Percentiles rank a stretch among this genome's conserved stretches.
phyloP scores from a whole-genome alignment of 2,888 invertebrate species.

The Eristalis intricaria region DNA sequence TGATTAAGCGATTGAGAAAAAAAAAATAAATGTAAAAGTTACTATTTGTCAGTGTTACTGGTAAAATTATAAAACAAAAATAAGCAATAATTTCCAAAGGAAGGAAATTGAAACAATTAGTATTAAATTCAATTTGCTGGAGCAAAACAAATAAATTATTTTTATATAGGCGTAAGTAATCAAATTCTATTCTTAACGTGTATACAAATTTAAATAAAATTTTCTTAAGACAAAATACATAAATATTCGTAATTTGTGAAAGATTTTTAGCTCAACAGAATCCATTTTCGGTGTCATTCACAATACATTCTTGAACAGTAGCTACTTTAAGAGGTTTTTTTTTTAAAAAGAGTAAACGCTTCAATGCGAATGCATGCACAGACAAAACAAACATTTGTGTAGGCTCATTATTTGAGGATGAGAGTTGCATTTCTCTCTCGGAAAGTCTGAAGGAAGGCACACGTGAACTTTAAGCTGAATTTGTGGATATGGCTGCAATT shows the following conservation, averaged over 20 bases:
- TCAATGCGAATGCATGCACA: too few species aligned
- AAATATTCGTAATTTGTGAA: background rate
- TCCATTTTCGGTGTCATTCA: background rate
- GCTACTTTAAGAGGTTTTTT: background rate
- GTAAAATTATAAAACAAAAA: conserved; percentile 6
- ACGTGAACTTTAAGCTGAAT: too few species aligned
- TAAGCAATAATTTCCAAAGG: conserved; percentile 49
- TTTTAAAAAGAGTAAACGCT: too few species aligned
- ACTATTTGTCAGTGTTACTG: conserved; percentile 4
- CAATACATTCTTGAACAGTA: background rate
- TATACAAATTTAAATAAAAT: background rate
- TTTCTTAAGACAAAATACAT: background rate
- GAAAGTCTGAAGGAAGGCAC: too few species aligned
- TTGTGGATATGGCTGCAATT: too few species aligned
- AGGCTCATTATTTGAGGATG: too few species aligned
- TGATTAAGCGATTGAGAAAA: background rate
- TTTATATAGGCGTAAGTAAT: background rate
- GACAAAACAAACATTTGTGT: too few species aligned
- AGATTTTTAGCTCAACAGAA: background rate
- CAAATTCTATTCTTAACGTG: background rate
- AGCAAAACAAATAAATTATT: background rate
- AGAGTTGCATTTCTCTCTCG: too few species aligned
- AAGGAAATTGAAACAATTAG: conserved; percentile 29
- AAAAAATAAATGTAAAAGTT: background rate
- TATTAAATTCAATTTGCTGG: conserved; percentile 10